Conservation (phyloP, 2,113 vertebrate species). For the Cebidichthys violaceus region DNA sequence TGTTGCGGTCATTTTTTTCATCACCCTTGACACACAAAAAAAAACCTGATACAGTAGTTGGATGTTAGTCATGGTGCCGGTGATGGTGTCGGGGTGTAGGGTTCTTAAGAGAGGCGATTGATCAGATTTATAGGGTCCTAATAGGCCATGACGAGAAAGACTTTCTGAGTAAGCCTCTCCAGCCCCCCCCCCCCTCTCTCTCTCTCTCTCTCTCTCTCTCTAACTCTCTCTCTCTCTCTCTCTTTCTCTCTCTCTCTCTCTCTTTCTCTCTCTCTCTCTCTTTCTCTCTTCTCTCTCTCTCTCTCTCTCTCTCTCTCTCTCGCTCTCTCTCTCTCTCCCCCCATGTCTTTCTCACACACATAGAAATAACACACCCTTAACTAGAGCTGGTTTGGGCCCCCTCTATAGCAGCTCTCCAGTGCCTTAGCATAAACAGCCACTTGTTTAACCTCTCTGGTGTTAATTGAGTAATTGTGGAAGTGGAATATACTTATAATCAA, state of each 20-base stretch:
- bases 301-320: constrained; percentile 28
- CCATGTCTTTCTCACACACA: constrained; percentile 1
- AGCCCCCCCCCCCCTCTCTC: constrained; percentile 34
- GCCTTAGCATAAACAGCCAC: constrained; percentile 56
- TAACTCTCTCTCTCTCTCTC: too few species aligned
- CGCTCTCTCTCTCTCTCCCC: neutral
- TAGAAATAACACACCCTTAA: constrained; percentile 40
- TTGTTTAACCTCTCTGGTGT: constrained; percentile 53
- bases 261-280: constrained; percentile 16
- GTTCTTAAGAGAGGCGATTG: constrained; percentile 71
- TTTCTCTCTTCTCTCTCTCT: neutral
- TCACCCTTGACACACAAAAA: constrained; percentile 58
- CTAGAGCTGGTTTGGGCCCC: constrained; percentile 12
- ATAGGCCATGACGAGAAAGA: constrained; percentile 77
- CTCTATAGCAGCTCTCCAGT: constrained; percentile 28
- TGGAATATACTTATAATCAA: constrained; percentile 57
- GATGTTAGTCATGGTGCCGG: constrained; percentile 74
- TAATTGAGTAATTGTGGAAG: constrained; percentile 63
- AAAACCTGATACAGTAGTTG: constrained; percentile 75
- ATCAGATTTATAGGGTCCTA: constrained; percentile 81
- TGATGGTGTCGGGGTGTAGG: constrained; percentile 64
- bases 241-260: constrained; percentile 1
- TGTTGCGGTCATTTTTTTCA: constrained; percentile 59
- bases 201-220: constrained; percentile 11
- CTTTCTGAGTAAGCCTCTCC: constrained; percentile 52